Conservation (phyloP, 2,888 invertebrate genomes). For the Ormyrus rosae region DNA sequence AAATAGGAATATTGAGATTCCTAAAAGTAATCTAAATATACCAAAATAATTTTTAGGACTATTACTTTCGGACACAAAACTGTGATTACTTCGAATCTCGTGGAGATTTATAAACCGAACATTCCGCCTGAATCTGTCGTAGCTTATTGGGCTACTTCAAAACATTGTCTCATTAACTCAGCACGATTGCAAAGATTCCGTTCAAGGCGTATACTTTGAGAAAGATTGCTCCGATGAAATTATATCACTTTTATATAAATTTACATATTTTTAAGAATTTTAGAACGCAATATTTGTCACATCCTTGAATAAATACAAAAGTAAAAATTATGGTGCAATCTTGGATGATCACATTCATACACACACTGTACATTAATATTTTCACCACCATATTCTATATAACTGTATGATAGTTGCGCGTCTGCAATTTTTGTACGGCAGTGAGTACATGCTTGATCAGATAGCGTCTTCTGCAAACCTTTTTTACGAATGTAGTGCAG, state of each 20-base stretch:
- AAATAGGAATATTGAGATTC: constrained; percentile 2
- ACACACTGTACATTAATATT: constrained; percentile 31
- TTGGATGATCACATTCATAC: constrained; percentile 10
- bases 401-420: constrained; percentile 15
- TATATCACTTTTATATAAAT: constrained; percentile 35
- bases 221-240: constrained; percentile 25
- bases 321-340: constrained; percentile 31
- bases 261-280: constrained; percentile 27
- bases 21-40: not conserved
- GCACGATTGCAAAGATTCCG: not conserved
- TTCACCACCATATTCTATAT: constrained; percentile 24
- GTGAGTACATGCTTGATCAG: not conserved
- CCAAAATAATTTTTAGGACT: constrained; percentile 6
- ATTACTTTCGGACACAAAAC: constrained; percentile 22
- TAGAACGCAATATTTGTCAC: not conserved
- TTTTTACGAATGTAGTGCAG: not conserved
- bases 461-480: not conserved
- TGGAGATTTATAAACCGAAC: constrained; percentile 33
- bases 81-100: constrained; percentile 46
- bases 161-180: constrained; percentile 13
- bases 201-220: constrained; percentile 6
- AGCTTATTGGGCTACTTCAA: constrained; percentile 5
- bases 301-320: not conserved
- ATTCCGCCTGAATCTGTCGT: constrained; percentile 36
- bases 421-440: constrained; percentile 14